Evolutionary conservation across 2,113 vertebrate genomes (phyloP), one percentile per base, ranked within the genome.

Genomic region (Hiodon tergisus): DNA sequence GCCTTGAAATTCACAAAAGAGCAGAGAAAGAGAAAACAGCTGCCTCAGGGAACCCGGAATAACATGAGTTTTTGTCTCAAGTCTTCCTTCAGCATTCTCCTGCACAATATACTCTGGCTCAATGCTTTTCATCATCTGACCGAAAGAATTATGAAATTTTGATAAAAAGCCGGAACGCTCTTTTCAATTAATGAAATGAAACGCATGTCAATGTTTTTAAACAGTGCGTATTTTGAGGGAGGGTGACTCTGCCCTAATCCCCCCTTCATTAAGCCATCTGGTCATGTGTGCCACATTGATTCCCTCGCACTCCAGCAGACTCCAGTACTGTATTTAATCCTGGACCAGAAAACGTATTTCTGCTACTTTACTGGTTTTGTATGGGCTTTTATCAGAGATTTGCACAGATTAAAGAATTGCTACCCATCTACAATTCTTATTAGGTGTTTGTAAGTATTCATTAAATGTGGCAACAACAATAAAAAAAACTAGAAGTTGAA

Each of bases 201-300:
- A 57, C 16, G 16, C 7, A 31, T 48, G 6, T 17, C 31, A 63
- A 14, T 17, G 31, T 31, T 31, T 31, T 31, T 31, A 31, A 31
- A 31, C 31, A 31, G 31, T 31, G 31, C 31, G 31, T 31, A 31
- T 31, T 31, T 31, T 31, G 31, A 31, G 31, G 31, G 31, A 31
- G 31, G 31, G 31, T 31, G 46, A 71, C 68, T 14, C 71, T 52
- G 70, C 60, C 10, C 46, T 47, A 3, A 7, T 55, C n/a, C 11
- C 17, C 50, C 6, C 6, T 46, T 50, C 63, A 78, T 76, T n/a
- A 46, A 74, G 66, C 67, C 77, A 76, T 77, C 69, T 78, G 76
- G 55, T 80, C 8, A 62, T 58, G 72, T 75, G 2, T 3, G 52
- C 76, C 47, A 54, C n/a, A 5, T 55, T 80, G 61, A 9, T 76